Percentiles rank a stretch among this genome's conserved stretches.
These are phyloP conservation scores for Sarcophilus harrisii DNA, from an alignment of 2,797 vertebrate species.

Conservation along the genomic window DNA sequence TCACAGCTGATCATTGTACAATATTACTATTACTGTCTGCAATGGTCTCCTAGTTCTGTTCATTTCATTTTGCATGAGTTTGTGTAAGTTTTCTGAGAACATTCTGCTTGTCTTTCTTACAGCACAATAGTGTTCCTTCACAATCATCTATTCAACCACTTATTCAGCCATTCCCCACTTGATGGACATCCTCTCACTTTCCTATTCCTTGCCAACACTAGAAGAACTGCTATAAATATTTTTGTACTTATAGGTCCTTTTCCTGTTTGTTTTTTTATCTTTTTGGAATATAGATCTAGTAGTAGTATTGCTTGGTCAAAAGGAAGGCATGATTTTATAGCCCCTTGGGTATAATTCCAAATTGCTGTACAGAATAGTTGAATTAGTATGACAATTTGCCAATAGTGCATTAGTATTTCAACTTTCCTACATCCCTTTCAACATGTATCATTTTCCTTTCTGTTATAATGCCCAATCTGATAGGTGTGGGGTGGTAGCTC, in stretches of 20 bases:
- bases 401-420: background rate
- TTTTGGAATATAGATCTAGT: background rate
- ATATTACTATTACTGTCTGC: background rate
- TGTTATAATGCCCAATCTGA: background rate
- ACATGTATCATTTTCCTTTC: background rate
- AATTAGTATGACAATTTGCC: background rate
- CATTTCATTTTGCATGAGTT: background rate
- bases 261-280: background rate
- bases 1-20: background rate
- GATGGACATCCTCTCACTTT: background rate
- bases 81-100: background rate
- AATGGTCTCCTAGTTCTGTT: background rate
- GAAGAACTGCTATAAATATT: background rate
- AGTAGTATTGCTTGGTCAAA: background rate
- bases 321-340: background rate
- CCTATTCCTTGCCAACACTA: background rate
- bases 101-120: background rate
- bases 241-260: background rate
- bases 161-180: background rate
- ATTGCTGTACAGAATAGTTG: background rate
- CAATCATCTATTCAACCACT: background rate
- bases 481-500: background rate
- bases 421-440: background rate
- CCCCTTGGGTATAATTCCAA: background rate
- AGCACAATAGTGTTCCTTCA: background rate